These are phyloP conservation scores for Amaurobius ferox DNA, from an alignment of 2,888 invertebrate genomes.

Conservation along the genomic window DNA sequence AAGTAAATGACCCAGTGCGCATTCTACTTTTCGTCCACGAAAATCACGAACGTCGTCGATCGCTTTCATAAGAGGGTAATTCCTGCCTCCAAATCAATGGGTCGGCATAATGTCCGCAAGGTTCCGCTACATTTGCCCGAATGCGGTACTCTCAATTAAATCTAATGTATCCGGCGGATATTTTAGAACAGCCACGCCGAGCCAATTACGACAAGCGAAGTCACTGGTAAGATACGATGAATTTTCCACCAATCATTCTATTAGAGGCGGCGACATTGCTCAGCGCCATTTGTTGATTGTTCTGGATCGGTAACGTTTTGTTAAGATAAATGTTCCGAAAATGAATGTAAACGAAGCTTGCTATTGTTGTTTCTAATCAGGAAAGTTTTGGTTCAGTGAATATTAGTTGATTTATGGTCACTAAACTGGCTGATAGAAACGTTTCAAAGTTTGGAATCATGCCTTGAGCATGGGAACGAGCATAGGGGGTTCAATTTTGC, in stretches of 20 bases:
- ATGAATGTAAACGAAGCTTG: background rate
- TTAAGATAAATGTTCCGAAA: background rate
- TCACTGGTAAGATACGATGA: background rate
- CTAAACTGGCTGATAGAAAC: too few species aligned
- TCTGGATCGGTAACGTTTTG: slow-evolving; percentile 3
- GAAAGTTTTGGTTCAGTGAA: too few species aligned
- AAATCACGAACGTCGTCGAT: background rate
- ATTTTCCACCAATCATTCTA: background rate
- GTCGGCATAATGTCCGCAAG: background rate
- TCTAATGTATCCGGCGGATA: slow-evolving; percentile 59
- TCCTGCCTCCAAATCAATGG: slow-evolving; percentile 1
- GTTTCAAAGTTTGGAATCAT: too few species aligned
- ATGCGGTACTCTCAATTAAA: slow-evolving; percentile 60
- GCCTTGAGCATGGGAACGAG: too few species aligned
- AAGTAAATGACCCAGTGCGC: background rate
- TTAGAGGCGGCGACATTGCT: slow-evolving; percentile 7
- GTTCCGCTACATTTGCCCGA: slow-evolving; percentile 6
- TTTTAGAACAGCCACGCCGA: background rate
- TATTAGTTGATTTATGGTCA: too few species aligned
- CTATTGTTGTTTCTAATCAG: background rate
- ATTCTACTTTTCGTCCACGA: background rate
- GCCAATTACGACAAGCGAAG: slow-evolving; percentile 2
- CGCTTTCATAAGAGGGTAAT: background rate
- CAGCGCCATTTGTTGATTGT: slow-evolving; percentile 32
- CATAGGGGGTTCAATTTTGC: too few species aligned